phyloP scores from a whole-genome alignment of 2,797 vertebrate genomes.

The Pangasius sanitwongsei region DNA sequence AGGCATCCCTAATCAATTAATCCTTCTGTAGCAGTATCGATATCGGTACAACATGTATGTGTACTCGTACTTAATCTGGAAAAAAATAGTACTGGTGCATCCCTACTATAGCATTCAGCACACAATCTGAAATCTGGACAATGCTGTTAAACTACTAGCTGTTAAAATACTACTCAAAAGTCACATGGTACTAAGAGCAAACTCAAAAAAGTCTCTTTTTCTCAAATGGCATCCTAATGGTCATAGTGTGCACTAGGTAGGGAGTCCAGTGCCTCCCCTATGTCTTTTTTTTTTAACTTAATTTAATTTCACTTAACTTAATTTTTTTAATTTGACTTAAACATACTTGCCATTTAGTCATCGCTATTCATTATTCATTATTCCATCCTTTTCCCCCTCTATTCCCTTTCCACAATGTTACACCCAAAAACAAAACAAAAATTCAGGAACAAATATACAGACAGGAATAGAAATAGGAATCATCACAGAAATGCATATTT shows the following conservation, averaged over 20 bases:
- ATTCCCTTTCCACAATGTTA: neutral
- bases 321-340: neutral
- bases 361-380: neutral
- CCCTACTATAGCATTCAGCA: neutral
- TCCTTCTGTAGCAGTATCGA: neutral
- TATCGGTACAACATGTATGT: neutral
- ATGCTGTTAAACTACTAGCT: neutral
- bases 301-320: neutral
- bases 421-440: neutral
- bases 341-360: neutral
- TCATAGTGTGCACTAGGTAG: too few relatives aligned
- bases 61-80: neutral
- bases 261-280: too few relatives aligned
- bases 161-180: too few relatives aligned
- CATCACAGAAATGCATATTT: neutral
- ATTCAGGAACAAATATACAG: neutral
- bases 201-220: too few relatives aligned
- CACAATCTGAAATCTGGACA: neutral
- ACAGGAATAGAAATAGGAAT: neutral
- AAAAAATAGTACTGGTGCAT: neutral
- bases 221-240: too few relatives aligned
- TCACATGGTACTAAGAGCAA: too few relatives aligned
- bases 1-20: neutral
- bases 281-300: too few relatives aligned
- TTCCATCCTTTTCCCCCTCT: neutral